Percentiles rank a stretch among this genome's conserved stretches.
These are phyloP conservation scores for Bovichtus variegatus DNA, from an alignment of 2,797 vertebrate genomes.

Conservation along the genomic window DNA sequence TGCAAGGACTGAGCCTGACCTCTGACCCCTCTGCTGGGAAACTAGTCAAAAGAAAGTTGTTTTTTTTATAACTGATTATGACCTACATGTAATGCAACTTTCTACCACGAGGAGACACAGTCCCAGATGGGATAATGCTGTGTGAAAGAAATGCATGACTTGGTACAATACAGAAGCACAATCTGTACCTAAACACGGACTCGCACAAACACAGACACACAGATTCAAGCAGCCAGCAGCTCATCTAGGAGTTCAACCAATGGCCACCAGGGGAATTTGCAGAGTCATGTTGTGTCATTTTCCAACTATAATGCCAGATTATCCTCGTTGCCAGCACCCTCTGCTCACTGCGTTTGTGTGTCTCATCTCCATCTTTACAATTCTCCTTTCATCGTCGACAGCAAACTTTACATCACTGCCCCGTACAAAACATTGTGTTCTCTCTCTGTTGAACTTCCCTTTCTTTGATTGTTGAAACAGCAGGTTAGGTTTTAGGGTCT, in stretches of 20 bases:
- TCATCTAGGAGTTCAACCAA: conserved; percentile 45
- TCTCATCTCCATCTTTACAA: conserved; percentile 16
- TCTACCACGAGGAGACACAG: conserved; percentile 56
- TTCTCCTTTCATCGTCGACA: not conserved
- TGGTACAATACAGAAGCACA: conserved; percentile 13
- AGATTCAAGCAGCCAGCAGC: conserved; percentile 32
- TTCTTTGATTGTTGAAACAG: not conserved
- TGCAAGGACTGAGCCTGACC: conserved; percentile 3
- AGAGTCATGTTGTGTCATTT: conserved; percentile 66
- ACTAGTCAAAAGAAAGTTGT: not conserved
- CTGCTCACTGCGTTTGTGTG: conserved; percentile 20
- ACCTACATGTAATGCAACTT: not conserved
- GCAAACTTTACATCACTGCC: not conserved
- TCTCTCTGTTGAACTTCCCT: not conserved
- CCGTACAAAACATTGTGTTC: not conserved
- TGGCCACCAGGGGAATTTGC: conserved; percentile 40
- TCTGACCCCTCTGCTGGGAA: not conserved
- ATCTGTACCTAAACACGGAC: conserved; percentile 25
- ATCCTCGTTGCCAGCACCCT: conserved; percentile 30
- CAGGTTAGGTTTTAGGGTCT: not conserved
- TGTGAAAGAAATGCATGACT: conserved; percentile 1
- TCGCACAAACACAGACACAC: conserved; percentile 15
- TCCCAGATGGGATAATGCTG: not conserved
- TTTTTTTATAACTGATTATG: not conserved
- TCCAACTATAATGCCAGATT: conserved; percentile 66